A percentile compares a stretch with the other conserved stretches of the same genome.
These are phyloP conservation scores for Gila orcuttii DNA, from an alignment of 2,113 vertebrate species.

Conservation along the genomic window DNA sequence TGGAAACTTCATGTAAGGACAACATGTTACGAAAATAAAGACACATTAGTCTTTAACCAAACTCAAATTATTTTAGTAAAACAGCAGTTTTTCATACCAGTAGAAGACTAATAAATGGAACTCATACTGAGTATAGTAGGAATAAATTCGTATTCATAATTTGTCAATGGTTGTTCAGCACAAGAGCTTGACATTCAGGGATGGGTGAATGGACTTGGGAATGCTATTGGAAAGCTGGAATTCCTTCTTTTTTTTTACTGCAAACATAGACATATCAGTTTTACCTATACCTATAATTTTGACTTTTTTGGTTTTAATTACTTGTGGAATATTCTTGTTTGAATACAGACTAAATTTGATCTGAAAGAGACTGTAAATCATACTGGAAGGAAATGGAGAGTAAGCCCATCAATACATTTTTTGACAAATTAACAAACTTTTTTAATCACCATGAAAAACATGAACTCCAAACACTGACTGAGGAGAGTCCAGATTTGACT, in stretches of 20 bases:
- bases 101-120: background rate
- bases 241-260: background rate
- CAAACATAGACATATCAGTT: background rate
- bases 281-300: background rate
- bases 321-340: background rate
- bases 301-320: background rate
- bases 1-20: slow-evolving; percentile 39
- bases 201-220: background rate
- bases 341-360: slow-evolving; percentile 3
- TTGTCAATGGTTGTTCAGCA: slow-evolving; percentile 1
- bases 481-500: slow-evolving; percentile 75
- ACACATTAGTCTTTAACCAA: background rate
- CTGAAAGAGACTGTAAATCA: slow-evolving; percentile 15
- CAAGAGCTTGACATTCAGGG: background rate
- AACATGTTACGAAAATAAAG: background rate
- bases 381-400: slow-evolving; percentile 54
- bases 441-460: slow-evolving; percentile 68
- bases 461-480: slow-evolving; percentile 61
- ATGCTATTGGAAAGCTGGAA: background rate
- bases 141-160: background rate
- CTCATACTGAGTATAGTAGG: no score
- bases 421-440: slow-evolving; percentile 73
- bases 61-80: background rate
- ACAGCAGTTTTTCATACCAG: background rate
- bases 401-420: slow-evolving; percentile 57